Percentiles rank a stretch among this genome's conserved stretches.
These are phyloP conservation scores for Netta rufina DNA, from an alignment of 2,797 vertebrate species.

Conservation along the genomic window DNA sequence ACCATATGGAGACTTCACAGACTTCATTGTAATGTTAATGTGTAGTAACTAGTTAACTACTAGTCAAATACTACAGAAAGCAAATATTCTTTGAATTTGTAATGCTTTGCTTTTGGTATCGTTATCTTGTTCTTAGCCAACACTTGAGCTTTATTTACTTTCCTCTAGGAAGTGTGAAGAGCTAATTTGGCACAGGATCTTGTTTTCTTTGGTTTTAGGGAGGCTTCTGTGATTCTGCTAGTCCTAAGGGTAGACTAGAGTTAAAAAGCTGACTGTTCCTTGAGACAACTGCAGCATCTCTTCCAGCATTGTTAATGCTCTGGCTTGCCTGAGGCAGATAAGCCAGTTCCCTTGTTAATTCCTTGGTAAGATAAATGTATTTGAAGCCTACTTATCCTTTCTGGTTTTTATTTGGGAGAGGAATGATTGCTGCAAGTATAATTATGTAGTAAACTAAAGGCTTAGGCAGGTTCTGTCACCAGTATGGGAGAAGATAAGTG, in stretches of 20 bases:
- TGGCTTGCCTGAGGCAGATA: accelerated
- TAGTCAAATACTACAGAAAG: not conserved
- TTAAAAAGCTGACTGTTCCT: not conserved
- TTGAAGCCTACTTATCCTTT: not conserved
- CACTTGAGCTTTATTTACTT: no score
- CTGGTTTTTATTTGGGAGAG: not conserved
- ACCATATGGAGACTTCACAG: accelerated
- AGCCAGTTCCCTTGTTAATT: not conserved
- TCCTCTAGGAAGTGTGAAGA: not conserved
- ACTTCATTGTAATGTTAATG: not conserved
- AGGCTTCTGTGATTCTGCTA: not conserved
- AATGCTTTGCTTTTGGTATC: not conserved
- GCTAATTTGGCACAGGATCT: not conserved
- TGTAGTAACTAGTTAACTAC: accelerated
- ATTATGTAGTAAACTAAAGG: not conserved
- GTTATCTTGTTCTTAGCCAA: not conserved
- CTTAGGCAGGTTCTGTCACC: not conserved
- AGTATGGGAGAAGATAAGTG: accelerated
- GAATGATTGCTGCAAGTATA: not conserved
- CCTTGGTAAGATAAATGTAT: not conserved
- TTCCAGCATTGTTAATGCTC: not conserved
- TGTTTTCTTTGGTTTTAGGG: not conserved
- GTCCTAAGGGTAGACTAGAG: no score
- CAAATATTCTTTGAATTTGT: not conserved
- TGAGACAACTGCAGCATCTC: accelerated